Percentiles rank a stretch among this genome's conserved stretches.
Evolutionary conservation across 2,113 vertebrate genomes (phyloP).

Genomic region (Abramis brama): DNA sequence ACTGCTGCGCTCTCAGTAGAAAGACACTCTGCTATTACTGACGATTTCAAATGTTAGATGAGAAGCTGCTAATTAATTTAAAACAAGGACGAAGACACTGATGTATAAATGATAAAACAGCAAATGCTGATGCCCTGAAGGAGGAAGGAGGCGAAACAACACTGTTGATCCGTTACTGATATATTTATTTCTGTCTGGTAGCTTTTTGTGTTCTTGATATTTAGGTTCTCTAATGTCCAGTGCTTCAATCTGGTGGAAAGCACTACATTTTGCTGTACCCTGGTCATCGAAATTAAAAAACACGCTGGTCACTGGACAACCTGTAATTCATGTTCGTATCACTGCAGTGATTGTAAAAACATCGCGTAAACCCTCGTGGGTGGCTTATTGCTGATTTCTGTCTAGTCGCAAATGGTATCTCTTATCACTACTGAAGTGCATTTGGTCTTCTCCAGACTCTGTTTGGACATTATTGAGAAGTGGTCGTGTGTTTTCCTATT

Average conservation of each 20-base stretch:
- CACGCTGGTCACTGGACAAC: conserved; percentile 3
- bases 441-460: conserved; percentile 64
- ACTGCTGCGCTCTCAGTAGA: conserved; percentile 15
- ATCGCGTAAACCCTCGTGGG: not conserved
- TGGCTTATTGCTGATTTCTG: conserved; percentile 44
- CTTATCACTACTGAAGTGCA: conserved; percentile 60
- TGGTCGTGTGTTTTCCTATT: conserved; percentile 69
- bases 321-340: conserved; percentile 11
- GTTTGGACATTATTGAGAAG: conserved; percentile 72
- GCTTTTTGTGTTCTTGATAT: conserved; percentile 28
- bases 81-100: conserved; percentile 53
- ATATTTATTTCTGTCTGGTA: conserved; percentile 29
- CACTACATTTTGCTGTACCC: conserved; percentile 1
- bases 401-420: conserved; percentile 70
- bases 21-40: conserved; percentile 48
- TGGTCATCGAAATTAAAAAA: not conserved
- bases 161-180: not conserved
- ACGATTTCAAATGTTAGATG: conserved; percentile 73
- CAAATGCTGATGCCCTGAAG: conserved; percentile 17
- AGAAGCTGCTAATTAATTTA: conserved; percentile 72
- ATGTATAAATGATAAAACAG: conserved; percentile 8
- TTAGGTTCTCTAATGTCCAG: not conserved
- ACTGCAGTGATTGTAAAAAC: conserved; percentile 23
- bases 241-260: not conserved
- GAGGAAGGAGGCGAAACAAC: not conserved